Evolutionary conservation across 35 echinoderm and acorn worm species (phyloP), one percentile per base, ranked within the genome.

Genomic region (Ophioderma brevispina): DNA sequence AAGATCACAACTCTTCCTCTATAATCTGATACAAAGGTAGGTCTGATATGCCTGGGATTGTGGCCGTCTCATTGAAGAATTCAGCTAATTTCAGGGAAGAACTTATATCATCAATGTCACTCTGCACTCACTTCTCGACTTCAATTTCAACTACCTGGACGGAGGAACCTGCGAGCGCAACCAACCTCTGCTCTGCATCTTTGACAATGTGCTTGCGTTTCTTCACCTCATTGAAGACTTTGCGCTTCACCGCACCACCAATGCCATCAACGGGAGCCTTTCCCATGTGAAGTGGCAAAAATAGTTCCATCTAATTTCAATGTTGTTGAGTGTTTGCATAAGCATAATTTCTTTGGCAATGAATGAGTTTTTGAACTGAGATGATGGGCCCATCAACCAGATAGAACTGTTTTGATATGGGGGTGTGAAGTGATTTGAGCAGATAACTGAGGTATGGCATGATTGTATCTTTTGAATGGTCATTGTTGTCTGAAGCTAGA

Each of bases 221-320:
- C 0, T 36, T 31, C 14, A 91, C 82, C 30, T 75, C 38, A 4
- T 92, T 56, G 39, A 70, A 86, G 35, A 92, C 91, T 37, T 39
- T 21, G 0, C 77, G 34, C 36, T 92, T 92, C 28, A 79, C 80
- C 36, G 87, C 31, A 36, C 93, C 89, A 32, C 88, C 93, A 78
- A 95, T 88, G 34, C 89, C 89, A 92, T 92, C 94, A 23, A 91
- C 84, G 25, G 84, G 85, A n/a, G 85, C 94, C 80, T 95, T 95
- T 19, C 89, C n/a, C 94, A 88, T 95, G 94, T 43, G 84, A 88
- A 25, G 90, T 92, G 25, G 36, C 28, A 76, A 95, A 90, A 76
- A 75, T 23, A 92, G 49, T 95, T 81, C 85, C 90, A 92, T 31
- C 40, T 32, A 55, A 92, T 90, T 49, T 81, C 28, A 25, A 95